These are phyloP conservation scores for Budorcas taxicolor DNA, from an alignment of 2,113 vertebrate species.

Conservation along the genomic window DNA sequence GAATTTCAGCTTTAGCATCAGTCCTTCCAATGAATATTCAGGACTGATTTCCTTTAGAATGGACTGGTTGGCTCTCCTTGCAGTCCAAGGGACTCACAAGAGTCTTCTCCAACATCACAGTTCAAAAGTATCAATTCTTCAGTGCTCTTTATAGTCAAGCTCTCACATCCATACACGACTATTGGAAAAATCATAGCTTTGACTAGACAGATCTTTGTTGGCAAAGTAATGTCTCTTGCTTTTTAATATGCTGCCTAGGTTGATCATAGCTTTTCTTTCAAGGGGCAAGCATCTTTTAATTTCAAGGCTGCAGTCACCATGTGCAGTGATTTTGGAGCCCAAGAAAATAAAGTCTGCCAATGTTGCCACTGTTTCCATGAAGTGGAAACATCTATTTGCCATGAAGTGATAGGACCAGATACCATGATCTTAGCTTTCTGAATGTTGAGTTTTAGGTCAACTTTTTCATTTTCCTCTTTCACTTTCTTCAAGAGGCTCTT, in stretches of 20 bases:
- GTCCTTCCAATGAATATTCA: not conserved
- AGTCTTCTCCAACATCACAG: not conserved
- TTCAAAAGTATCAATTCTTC: not conserved
- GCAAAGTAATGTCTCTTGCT: not conserved
- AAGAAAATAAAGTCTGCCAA: not conserved
- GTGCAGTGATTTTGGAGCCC: not conserved
- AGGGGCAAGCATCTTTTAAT: fast-evolving
- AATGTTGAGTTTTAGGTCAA: not conserved
- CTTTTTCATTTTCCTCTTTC: not conserved
- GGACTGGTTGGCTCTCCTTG: not conserved
- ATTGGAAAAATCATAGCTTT: not conserved
- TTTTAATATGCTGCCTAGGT: not conserved
- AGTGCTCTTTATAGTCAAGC: fast-evolving
- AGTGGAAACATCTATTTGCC: not conserved
- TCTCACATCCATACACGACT: not conserved
- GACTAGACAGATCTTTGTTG: not conserved
- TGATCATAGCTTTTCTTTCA: not conserved
- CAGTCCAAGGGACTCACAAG: not conserved
- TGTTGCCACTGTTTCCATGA: not conserved
- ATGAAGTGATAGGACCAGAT: not conserved
- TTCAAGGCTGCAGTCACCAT: not conserved
- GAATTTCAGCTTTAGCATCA: not conserved
- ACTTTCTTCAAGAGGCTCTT: not conserved
- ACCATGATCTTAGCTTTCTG: not conserved
- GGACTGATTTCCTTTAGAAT: not conserved